phyloP scores from a whole-genome alignment of 1,140 invertebrate species.

The Drosophila quadrilineata region DNA sequence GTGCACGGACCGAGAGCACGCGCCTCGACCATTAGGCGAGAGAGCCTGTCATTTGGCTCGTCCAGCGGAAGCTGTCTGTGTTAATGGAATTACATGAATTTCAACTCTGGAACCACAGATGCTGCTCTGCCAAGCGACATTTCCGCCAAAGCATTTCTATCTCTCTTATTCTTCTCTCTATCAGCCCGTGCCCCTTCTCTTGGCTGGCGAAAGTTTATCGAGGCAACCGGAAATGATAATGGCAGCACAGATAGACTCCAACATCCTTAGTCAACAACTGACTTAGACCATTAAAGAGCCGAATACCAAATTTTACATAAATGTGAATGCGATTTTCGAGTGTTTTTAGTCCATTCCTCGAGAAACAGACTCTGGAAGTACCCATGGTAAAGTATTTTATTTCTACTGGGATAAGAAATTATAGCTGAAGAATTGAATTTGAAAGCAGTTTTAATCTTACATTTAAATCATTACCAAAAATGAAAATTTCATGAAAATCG shows the following conservation, averaged over 20 bases:
- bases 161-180: neutral
- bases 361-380: too few species aligned
- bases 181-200: neutral
- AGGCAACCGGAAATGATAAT: conserved; percentile 50
- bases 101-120: conserved; percentile 71
- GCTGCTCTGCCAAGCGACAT: conserved; percentile 52
- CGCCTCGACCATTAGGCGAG: conserved; percentile 57
- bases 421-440: too few species aligned
- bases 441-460: too few species aligned
- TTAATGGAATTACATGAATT: conserved; percentile 76
- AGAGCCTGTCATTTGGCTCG: conserved; percentile 61
- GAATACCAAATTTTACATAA: conserved; percentile 2
- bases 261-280: neutral
- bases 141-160: conserved; percentile 35
- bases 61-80: conserved; percentile 69
- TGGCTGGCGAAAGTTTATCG: conserved; percentile 40
- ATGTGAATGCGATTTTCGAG: too few species aligned
- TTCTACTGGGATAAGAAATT: too few species aligned
- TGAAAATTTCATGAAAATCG: too few species aligned
- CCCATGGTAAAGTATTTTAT: too few species aligned
- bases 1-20: too few species aligned
- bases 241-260: conserved; percentile 1
- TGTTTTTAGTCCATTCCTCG: too few species aligned
- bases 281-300: conserved; percentile 25
- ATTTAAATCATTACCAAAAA: too few species aligned